A percentile compares a stretch with the other conserved stretches of the same genome.
Conservation (phyloP, 1,140 invertebrate species). For the Aricia agestis region DNA sequence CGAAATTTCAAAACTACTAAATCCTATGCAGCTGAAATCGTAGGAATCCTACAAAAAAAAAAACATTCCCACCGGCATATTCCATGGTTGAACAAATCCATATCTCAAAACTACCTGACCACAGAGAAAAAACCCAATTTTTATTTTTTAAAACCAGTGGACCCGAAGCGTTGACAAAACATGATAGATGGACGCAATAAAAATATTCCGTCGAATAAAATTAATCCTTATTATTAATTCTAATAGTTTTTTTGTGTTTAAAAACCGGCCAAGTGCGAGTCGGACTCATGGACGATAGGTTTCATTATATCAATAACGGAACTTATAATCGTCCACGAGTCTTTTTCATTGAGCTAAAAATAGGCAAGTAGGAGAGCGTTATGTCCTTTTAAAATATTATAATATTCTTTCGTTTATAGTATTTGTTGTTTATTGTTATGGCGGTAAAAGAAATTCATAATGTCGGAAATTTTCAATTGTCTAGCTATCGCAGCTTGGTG, state of each 20-base stretch:
- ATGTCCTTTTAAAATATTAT: no score
- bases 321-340: no score
- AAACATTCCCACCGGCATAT: neutral
- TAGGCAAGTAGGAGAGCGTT: no score
- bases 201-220: constrained; percentile 53
- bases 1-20: no score
- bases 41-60: neutral
- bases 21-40: no score
- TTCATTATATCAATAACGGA: no score
- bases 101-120: constrained; percentile 7
- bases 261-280: neutral
- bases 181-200: constrained; percentile 54
- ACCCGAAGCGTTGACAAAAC: constrained; percentile 49
- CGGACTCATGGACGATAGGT: neutral
- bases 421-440: no score
- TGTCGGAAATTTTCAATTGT: no score
- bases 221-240: constrained; percentile 59
- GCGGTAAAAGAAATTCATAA: no score
- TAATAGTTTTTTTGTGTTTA: constrained; percentile 36
- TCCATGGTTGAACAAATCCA: neutral
- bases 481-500: no score
- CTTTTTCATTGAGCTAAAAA: no score
- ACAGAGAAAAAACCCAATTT: constrained; percentile 29
- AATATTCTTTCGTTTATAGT: no score
- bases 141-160: constrained; percentile 15